Evolutionary conservation across 1,140 invertebrate species (phyloP), one percentile per base, ranked within the genome.

Genomic region (Drosophila sechellia): DNA sequence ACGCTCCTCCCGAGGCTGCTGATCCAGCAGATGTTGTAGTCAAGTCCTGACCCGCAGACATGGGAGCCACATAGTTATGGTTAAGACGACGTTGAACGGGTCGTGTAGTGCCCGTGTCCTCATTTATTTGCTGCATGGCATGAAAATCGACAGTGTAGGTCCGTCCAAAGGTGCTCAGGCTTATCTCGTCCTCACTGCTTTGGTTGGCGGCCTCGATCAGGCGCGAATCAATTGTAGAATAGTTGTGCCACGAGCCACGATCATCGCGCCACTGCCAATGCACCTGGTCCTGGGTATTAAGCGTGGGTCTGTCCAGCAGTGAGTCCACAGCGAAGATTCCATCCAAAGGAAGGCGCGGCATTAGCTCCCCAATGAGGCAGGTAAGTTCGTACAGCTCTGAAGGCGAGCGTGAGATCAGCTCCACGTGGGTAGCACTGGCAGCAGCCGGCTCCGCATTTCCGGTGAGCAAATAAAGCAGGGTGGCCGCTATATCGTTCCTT

Each of bases 91-190:
- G 95, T 92, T 98, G 97, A 79, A 99, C 97, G 57, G 97, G 95
- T 48, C 98, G 93, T 11, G 98, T 96, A 48, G 97, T 98, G 59
- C 98, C 98, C 5, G 98, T 98, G 92, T 99, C 98, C 93, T 99
- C 98, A 93, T 99, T 99, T 72, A 99, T 98, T 94, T 99, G 98
- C 93, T 99, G 98, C 97, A 99, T 98, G 77, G 97, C 96, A 93
- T 98, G 96, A 84, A 99, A 97, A 94, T 99, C 98, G 71, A 99
- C 96, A 1, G 97, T 98, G 92, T 99, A 99, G 10, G 97, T 98
- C 81, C 97, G 95, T 63, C 97, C 97, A 91, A 98, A 94, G 13
- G 97, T 97, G 37, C 96, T 97, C 48, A 99, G 94, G 90, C 96
- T 98, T 64, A 99, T 96, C 93, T 99, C 98, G 93, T 99, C 98